Conservation (phyloP, 2,113 vertebrate species). For the Oxyura jamaicensis region DNA sequence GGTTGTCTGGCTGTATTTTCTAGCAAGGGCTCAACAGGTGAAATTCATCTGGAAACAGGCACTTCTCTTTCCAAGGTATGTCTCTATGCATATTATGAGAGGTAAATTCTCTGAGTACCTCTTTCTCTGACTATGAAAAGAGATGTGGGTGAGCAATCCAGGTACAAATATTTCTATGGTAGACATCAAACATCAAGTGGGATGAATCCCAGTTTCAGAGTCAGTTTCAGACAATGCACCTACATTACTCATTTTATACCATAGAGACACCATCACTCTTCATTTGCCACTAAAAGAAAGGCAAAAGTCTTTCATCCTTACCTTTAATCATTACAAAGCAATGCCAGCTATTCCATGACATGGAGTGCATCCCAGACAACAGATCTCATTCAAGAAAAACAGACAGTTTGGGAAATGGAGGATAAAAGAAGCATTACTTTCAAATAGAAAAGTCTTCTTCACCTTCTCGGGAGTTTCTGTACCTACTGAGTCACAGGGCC, state of each 20-base stretch:
- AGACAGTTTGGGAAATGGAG: background rate
- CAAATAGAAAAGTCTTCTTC: conserved; percentile 18
- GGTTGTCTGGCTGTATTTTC: background rate
- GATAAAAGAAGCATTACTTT: background rate
- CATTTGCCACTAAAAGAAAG: background rate
- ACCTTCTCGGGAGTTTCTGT: background rate
- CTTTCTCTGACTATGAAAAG: background rate
- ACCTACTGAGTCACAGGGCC: background rate
- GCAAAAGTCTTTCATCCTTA: background rate
- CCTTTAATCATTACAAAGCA: background rate
- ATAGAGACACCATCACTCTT: background rate
- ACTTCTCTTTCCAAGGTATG: background rate
- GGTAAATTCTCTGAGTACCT: background rate
- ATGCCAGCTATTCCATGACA: background rate
- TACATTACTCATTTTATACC: background rate
- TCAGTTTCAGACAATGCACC: background rate
- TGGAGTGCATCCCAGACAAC: background rate
- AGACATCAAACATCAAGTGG: background rate
- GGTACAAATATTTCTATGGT: background rate
- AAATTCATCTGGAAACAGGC: background rate
- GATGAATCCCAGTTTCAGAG: background rate
- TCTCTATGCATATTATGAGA: background rate
- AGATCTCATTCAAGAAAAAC: background rate
- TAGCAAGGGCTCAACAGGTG: background rate
- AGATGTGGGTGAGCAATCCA: background rate